Evolutionary conservation across 2,113 vertebrate genomes (phyloP).

Genomic region (Austrofundulus limnaeus): DNA sequence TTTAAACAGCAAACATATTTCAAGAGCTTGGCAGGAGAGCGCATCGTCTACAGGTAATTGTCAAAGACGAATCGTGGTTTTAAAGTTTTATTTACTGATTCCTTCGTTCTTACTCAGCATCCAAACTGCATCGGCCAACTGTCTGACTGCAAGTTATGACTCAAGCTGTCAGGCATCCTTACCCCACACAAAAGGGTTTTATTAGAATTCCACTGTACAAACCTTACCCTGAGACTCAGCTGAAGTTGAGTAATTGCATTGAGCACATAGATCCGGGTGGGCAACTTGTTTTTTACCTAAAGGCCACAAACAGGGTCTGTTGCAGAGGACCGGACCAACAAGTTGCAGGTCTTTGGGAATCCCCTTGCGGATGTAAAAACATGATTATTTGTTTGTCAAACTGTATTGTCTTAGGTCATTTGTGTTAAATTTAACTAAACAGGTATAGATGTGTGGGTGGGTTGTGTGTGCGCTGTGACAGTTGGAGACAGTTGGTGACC

Average conservation of each 20-base stretch:
- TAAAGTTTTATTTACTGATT: neutral
- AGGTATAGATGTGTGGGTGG: too few species aligned
- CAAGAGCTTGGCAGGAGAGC: neutral
- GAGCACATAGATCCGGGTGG: constrained; percentile 5
- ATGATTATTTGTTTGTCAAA: too few species aligned
- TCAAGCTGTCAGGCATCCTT: constrained; percentile 18
- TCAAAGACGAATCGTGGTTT: neutral
- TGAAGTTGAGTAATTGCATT: constrained; percentile 36
- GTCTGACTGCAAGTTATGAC: constrained; percentile 24
- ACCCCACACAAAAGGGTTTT: constrained; percentile 34
- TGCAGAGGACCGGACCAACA: too few species aligned
- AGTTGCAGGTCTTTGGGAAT: too few species aligned
- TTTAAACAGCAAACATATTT: too few species aligned
- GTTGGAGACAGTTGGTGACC: too few species aligned
- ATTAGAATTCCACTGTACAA: constrained; percentile 34
- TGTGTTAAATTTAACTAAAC: too few species aligned
- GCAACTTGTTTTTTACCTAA: too few species aligned
- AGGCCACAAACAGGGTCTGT: too few species aligned
- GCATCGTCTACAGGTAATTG: neutral
- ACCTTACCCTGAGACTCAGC: constrained; percentile 21
- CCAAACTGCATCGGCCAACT: constrained; percentile 2
- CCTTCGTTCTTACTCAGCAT: neutral
- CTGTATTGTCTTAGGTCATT: too few species aligned
- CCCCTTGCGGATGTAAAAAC: too few species aligned
- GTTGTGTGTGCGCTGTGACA: too few species aligned